Evolutionary conservation across 1,140 invertebrate species (phyloP), one percentile per base, ranked within the genome.

Genomic region (Camponotus pennsylvanicus): DNA sequence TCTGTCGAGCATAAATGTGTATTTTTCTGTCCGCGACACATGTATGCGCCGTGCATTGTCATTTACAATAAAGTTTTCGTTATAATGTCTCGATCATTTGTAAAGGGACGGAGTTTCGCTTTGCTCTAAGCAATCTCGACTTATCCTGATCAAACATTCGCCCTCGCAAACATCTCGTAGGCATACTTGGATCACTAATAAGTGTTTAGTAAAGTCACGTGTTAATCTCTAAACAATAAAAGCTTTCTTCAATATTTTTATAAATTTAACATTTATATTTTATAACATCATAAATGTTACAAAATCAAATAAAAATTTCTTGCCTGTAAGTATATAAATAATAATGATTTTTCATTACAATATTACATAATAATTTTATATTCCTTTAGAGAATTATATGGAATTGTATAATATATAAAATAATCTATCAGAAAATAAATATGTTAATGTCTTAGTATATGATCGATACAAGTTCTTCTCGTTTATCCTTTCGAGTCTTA

Each of bases 171-270:
- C 21, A 80, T 49, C 78, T 80, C 64, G n/a, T 49, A 52, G 64
- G 32, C 49, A 70, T 70, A 70, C n/a, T 67, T 45, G 45, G 37
- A 18, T 80, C 63, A 69, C 64, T 80, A 69, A 80, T 80, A 66
- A 80, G 55, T 69, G 78, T 80, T 80, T 80, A 45, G 8, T 32
- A 21, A 69, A 69, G 34, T 80, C 45, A 40, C 11, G 37, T 42
- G 42, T 67, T 45, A 63, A 52, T 8, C 34, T 27, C 42, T 18
- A 18, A 69, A 21, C 27, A 13, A 69, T 42, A 34, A 37, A 45
- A 52, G 49, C 4, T 52, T 18, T 52, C 13, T 52, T 52, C 15
- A 52, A 18, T 27, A 69, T 27, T 79, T 9, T 37, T 63, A n/a
- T 40, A 7, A 57, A 42, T 18, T 21, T 18, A 34, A 27, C 27